Percentiles rank a stretch among this genome's conserved stretches.
Conservation (phyloP, 2,888 invertebrate species). For the Calameuta filiformis region DNA sequence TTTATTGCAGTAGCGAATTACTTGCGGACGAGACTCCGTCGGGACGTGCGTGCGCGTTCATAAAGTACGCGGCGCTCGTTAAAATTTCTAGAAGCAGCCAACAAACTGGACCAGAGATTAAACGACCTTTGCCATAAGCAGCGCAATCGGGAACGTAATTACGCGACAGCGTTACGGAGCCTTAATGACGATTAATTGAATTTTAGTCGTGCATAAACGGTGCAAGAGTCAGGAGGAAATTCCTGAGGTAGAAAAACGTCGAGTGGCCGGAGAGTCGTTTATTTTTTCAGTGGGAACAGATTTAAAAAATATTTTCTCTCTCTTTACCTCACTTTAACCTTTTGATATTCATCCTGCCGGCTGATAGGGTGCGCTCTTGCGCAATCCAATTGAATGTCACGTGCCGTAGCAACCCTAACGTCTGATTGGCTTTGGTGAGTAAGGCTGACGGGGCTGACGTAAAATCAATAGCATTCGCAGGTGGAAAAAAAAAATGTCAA, state of each 20-base stretch:
- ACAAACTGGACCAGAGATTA: background rate
- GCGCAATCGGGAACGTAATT: background rate
- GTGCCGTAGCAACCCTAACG: background rate
- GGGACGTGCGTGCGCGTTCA: background rate
- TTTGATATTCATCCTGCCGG: background rate
- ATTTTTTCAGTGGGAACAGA: background rate
- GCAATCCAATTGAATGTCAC: background rate
- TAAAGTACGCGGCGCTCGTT: background rate
- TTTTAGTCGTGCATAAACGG: background rate
- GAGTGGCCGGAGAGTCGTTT: background rate
- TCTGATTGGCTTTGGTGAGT: background rate
- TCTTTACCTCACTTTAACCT: background rate
- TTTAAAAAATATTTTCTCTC: background rate
- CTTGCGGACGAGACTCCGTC: background rate
- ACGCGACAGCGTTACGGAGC: background rate
- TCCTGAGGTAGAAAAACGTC: background rate
- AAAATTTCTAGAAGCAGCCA: background rate
- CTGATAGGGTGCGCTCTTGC: background rate
- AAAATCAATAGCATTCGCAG: background rate
- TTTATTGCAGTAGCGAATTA: background rate
- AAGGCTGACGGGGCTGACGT: background rate
- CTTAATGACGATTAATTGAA: background rate
- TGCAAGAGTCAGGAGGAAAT: background rate
- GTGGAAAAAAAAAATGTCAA: background rate
- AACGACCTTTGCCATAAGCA: background rate